Conservation (phyloP, 2,888 invertebrate genomes). For the Alcis repandata region DNA sequence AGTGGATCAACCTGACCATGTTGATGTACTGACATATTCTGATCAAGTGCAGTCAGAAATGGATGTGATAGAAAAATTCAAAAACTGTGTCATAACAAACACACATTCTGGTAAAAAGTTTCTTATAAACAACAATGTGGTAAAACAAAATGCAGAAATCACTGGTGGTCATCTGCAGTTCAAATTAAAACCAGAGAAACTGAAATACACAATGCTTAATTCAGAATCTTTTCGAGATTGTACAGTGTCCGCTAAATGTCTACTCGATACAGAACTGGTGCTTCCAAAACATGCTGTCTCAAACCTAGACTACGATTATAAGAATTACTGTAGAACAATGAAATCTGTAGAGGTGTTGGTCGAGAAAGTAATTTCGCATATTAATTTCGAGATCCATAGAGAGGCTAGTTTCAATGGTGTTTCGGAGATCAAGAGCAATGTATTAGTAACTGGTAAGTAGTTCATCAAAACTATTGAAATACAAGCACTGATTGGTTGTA, state of each 20-base stretch:
- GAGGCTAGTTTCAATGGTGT: slow-evolving; percentile 74
- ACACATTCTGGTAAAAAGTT: slow-evolving; percentile 81
- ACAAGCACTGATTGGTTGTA: too few species aligned
- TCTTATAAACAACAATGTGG: slow-evolving; percentile 84
- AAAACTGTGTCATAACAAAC: slow-evolving; percentile 80
- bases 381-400: slow-evolving; percentile 77
- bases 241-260: slow-evolving; percentile 75
- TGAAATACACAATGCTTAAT: slow-evolving; percentile 81
- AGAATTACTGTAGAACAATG: slow-evolving; percentile 81
- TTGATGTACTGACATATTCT: slow-evolving; percentile 82
- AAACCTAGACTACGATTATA: slow-evolving; percentile 73
- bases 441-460: slow-evolving; percentile 78
- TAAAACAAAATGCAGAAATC: slow-evolving; percentile 77
- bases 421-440: slow-evolving; percentile 79
- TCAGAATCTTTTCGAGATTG: slow-evolving; percentile 83
- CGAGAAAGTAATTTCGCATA: slow-evolving; percentile 67
- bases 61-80: slow-evolving; percentile 79
- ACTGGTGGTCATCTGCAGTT: slow-evolving; percentile 72
- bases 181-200: slow-evolving; percentile 76
- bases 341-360: slow-evolving; percentile 79
- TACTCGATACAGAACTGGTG: slow-evolving; percentile 65
- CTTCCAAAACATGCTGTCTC: slow-evolving; percentile 60
- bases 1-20: slow-evolving; percentile 74
- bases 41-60: slow-evolving; percentile 66
- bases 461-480: too few species aligned